Percentiles rank a stretch among this genome's conserved stretches.
These are phyloP conservation scores for Rhagophthalmus giganteus DNA, from an alignment of 2,888 invertebrate genomes.

Conservation along the genomic window DNA sequence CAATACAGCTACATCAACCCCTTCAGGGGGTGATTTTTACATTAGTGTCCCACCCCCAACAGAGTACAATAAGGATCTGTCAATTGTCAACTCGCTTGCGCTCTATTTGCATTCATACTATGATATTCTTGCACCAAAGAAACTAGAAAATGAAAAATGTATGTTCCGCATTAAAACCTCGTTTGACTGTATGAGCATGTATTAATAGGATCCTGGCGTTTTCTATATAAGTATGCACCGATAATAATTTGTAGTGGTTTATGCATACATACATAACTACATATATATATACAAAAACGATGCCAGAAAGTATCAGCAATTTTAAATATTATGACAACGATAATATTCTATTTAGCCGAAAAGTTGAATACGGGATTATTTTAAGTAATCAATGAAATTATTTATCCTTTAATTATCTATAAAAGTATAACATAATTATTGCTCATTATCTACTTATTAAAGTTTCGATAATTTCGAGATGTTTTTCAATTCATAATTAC, in stretches of 20 bases:
- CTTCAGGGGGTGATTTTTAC: constrained; percentile 51
- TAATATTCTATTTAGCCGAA: background rate
- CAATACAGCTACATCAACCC: constrained; percentile 50
- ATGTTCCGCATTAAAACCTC: constrained; percentile 49
- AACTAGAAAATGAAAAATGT: constrained; percentile 52
- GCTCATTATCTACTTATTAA: too few relatives aligned
- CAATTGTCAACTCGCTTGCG: constrained; percentile 50
- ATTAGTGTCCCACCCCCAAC: constrained; percentile 40
- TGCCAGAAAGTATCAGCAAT: too few relatives aligned
- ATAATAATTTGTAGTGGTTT: constrained; percentile 7
- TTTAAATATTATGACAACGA: background rate
- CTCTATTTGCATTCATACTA: constrained; percentile 45
- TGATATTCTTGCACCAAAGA: constrained; percentile 38
- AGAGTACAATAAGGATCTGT: constrained; percentile 52
- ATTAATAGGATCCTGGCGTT: constrained; percentile 40
- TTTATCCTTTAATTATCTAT: too few relatives aligned
- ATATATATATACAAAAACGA: too few relatives aligned
- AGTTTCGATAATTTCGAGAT: too few relatives aligned
- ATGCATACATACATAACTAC: background rate
- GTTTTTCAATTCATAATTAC: too few relatives aligned
- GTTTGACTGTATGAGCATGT: constrained; percentile 40
- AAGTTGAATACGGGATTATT: too few relatives aligned
- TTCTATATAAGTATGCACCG: constrained; percentile 8
- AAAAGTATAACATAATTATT: too few relatives aligned
- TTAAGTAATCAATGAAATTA: too few relatives aligned